These are phyloP conservation scores for Hirtodrosophila confusa DNA, from an alignment of 2,888 invertebrate genomes.

Conservation along the genomic window DNA sequence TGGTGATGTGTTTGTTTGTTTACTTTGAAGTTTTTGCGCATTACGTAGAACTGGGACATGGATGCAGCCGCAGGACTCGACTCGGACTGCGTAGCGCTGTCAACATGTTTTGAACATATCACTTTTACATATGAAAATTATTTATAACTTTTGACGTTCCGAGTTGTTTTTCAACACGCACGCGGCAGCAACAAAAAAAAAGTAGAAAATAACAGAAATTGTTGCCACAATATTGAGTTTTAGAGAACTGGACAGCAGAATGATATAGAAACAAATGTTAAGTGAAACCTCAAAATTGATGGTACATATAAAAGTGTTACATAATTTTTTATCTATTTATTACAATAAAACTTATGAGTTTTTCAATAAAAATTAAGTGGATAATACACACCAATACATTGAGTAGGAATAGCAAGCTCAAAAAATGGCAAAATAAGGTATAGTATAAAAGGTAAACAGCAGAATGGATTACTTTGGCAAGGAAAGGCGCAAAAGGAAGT, in stretches of 20 bases:
- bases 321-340: too few relatives aligned
- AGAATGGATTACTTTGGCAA: conserved; percentile 26
- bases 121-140: conserved; percentile 78
- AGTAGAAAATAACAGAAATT: conserved; percentile 3
- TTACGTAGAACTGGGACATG: conserved; percentile 66
- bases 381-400: too few relatives aligned
- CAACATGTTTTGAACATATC: conserved; percentile 80
- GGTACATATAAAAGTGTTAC: too few relatives aligned
- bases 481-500: conserved; percentile 16
- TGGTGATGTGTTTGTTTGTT: conserved; percentile 77
- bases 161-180: conserved; percentile 62
- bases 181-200: conserved; percentile 23
- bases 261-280: too few relatives aligned
- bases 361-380: too few relatives aligned
- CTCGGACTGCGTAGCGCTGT: conserved; percentile 58
- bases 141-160: conserved; percentile 79
- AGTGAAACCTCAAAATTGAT: too few relatives aligned
- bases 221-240: conserved; percentile 2
- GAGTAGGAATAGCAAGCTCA: neutral
- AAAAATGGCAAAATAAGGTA: conserved; percentile 13
- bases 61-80: conserved; percentile 47
- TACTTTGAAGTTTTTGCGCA: conserved; percentile 76
- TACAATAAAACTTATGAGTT: too few relatives aligned
- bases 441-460: conserved; percentile 16
- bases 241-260: conserved; percentile 3